These are phyloP conservation scores for Anastatus disparis DNA, from an alignment of 1,140 invertebrate species.

Conservation along the genomic window DNA sequence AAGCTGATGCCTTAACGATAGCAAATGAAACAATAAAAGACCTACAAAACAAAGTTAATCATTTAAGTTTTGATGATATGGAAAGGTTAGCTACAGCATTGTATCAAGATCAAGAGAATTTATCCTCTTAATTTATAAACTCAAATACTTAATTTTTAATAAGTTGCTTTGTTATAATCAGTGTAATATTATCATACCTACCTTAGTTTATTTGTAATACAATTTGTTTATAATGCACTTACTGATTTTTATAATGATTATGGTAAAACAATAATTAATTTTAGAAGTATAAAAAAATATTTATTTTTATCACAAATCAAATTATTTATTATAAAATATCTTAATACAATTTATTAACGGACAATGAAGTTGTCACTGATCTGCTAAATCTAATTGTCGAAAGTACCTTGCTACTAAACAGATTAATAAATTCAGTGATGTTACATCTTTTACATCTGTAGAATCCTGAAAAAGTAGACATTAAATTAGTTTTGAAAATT, in stretches of 20 bases:
- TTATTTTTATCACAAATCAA: conserved; percentile 37
- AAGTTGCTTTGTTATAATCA: conserved; percentile 34
- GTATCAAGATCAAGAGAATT: conserved; percentile 62
- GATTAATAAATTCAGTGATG: conserved; percentile 71
- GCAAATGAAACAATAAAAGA: conserved; percentile 61
- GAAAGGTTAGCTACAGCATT: conserved; percentile 65
- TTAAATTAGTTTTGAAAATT: too few species aligned
- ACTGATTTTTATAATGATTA: conserved; percentile 38
- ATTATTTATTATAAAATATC: conserved; percentile 35
- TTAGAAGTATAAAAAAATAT: conserved; percentile 42
- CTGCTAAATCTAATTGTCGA: conserved; percentile 71
- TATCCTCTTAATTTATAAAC: conserved; percentile 47
- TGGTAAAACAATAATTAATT: conserved; percentile 40
- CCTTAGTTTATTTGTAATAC: conserved; percentile 42
- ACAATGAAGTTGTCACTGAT: conserved; percentile 52
- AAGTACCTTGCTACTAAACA: conserved; percentile 73
- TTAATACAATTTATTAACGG: conserved; percentile 23
- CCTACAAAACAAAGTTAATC: conserved; percentile 61
- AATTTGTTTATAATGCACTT: conserved; percentile 38
- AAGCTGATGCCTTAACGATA: conserved; percentile 61
- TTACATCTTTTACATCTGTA: conserved; percentile 59
- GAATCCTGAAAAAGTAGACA: conserved; percentile 67
- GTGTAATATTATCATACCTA: conserved; percentile 32
- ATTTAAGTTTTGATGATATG: conserved; percentile 62
- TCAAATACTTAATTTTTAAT: conserved; percentile 37